Conservation (phyloP, 2,888 invertebrate species). For the Amblyteles armatorius region DNA sequence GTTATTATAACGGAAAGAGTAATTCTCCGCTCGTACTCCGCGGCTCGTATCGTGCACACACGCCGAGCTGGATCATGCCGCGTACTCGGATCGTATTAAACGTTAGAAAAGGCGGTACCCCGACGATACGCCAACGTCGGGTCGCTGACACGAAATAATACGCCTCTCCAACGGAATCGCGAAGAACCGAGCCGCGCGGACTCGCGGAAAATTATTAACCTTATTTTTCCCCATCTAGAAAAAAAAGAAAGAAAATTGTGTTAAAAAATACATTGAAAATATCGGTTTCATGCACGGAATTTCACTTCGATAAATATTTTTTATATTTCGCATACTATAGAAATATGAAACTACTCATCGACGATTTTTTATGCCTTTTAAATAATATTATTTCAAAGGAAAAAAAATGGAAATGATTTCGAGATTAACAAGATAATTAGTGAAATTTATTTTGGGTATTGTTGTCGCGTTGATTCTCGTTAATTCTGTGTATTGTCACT, state of each 20-base stretch:
- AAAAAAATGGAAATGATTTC: not conserved
- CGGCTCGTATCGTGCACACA: constrained; percentile 23
- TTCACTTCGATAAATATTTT: no score
- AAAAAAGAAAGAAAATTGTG: no score
- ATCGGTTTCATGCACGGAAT: no score
- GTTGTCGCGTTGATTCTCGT: not conserved
- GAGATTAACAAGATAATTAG: not conserved
- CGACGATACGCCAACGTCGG: constrained; percentile 9
- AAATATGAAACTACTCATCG: no score
- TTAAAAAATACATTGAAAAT: no score
- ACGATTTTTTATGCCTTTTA: no score
- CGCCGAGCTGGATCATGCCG: not conserved
- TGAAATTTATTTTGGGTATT: not conserved
- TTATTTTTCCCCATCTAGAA: no score
- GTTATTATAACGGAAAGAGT: constrained; percentile 42
- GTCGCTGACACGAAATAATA: constrained; percentile 47
- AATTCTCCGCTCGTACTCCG: not conserved
- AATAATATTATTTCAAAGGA: no score
- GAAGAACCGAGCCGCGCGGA: not conserved
- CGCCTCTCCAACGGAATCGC: not conserved
- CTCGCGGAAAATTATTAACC: no score
- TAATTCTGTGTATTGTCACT: not conserved
- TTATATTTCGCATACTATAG: no score
- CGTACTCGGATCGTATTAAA: constrained; percentile 28
- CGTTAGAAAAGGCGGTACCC: constrained; percentile 41